Evolutionary conservation across 2,888 invertebrate species (phyloP), one percentile per base, ranked within the genome.

Genomic region (Agrochola macilenta): DNA sequence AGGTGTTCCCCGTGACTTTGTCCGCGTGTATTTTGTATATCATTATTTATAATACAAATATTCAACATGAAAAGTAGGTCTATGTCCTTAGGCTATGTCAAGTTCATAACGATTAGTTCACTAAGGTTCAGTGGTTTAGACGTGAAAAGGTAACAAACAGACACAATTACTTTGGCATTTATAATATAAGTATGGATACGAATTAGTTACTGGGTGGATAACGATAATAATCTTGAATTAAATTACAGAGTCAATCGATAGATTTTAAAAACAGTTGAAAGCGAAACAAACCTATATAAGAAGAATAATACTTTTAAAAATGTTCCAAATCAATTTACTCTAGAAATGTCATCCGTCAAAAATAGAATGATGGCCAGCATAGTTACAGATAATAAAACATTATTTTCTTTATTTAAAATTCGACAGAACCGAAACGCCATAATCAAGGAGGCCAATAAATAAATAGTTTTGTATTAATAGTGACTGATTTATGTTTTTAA

Each of bases 401-500:
- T 54, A 66, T 72, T 87, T 69, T 77, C 64, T 70, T 4, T n/a
- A 69, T 78, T 79, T 43, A 81, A n/a, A 78, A 75, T 75, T 72
- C 49, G 71, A 57, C 65, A 71, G 35, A 81, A 78, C 69, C 77
- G 68, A 76, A 81, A 79, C 76, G 68, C 60, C 81, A 78, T 82
- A 82, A 81, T 72, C 81, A 77, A 83, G 81, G 76, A 77, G 80
- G 79, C 81, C 81, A 79, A 82, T 86, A 82, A 89, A 90, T 90
- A 85, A 87, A 82, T 81, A 79, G 78, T 70, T 82, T 81, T 75
- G 65, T 81, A 85, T 88, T 87, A 85, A 84, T 87, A 83, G 74
- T 72, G 84, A 81, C 84, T 88, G 89, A 90, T 91, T 90, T 91
- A 89, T 88, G 88, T 82, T 86, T 86, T 87, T 80, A 90, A 90